These are phyloP conservation scores for Macroteleia sp. DNA, from an alignment of 2,888 invertebrate species.

Conservation along the genomic window DNA sequence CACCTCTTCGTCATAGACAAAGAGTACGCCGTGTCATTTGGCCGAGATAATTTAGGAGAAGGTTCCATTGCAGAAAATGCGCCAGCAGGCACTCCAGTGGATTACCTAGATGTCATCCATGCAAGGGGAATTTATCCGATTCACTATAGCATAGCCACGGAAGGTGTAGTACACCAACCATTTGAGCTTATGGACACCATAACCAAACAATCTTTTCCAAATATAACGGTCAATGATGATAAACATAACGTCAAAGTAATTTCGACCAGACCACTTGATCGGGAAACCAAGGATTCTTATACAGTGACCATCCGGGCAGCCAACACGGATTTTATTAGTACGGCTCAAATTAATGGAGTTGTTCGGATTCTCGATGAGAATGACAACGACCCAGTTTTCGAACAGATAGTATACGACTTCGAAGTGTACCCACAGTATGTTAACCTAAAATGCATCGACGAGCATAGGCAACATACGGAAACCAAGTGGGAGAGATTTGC, in stretches of 20 bases:
- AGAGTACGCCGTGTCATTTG: slow-evolving; percentile 91
- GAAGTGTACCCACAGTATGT: slow-evolving; percentile 84
- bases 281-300: slow-evolving; percentile 90
- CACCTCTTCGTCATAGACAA: slow-evolving; percentile 93
- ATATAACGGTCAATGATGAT: slow-evolving; percentile 75
- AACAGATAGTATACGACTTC: slow-evolving; percentile 91
- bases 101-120: slow-evolving; percentile 89
- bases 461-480: slow-evolving; percentile 73
- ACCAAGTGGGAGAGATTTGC: slow-evolving; percentile 91
- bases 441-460: slow-evolving; percentile 51
- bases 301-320: slow-evolving; percentile 91
- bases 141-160: slow-evolving; percentile 91
- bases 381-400: slow-evolving; percentile 95
- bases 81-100: slow-evolving; percentile 89
- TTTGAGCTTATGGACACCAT: slow-evolving; percentile 89
- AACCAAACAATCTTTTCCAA: slow-evolving; percentile 85
- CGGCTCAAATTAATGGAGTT: slow-evolving; percentile 90
- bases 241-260: slow-evolving; percentile 89
- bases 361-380: slow-evolving; percentile 93
- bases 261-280: slow-evolving; percentile 90
- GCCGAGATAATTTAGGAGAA: slow-evolving; percentile 86
- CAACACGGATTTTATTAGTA: slow-evolving; percentile 91
- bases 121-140: slow-evolving; percentile 89
- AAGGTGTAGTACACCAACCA: slow-evolving; percentile 85
- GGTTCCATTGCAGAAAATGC: slow-evolving; percentile 92